Evolutionary conservation across 2,113 vertebrate genomes (phyloP).

Genomic region (Coturnix japonica): DNA sequence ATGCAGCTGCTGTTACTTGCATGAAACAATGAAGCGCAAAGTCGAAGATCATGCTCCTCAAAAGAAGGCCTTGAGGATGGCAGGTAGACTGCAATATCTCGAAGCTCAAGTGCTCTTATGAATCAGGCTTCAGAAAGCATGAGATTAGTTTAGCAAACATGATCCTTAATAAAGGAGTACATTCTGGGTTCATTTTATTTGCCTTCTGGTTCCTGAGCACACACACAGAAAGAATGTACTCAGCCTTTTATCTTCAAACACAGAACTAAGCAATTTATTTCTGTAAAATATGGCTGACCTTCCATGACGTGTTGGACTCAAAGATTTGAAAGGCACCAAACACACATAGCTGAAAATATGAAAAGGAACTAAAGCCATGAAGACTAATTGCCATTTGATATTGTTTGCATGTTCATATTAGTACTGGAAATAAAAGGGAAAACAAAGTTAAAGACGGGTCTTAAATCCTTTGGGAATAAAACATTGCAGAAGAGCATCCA

Average conservation of each 20-base stretch:
- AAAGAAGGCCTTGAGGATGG: neutral
- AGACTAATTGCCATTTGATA: neutral
- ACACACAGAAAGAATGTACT: neutral
- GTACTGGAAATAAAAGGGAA: neutral
- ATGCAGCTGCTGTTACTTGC: neutral
- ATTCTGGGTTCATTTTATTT: neutral
- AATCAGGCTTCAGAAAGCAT: neutral
- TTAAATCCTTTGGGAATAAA: neutral
- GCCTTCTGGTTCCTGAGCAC: neutral
- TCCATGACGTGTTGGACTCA: neutral
- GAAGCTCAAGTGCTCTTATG: neutral
- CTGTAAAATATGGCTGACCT: neutral
- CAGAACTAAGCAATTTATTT: neutral
- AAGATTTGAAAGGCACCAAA: neutral
- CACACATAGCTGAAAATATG: neutral
- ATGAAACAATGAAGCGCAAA: neutral
- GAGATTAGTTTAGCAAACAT: neutral
- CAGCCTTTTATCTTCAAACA: neutral
- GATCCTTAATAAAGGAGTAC: neutral
- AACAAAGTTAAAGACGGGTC: fast-evolving
- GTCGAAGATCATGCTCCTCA: neutral
- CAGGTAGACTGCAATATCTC: neutral
- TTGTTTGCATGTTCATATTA: neutral
- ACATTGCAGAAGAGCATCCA: neutral
- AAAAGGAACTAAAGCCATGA: neutral